Evolutionary conservation across 2,113 vertebrate genomes (phyloP), one percentile per base, ranked within the genome.

Genomic region (Tachysurus vachellii): DNA sequence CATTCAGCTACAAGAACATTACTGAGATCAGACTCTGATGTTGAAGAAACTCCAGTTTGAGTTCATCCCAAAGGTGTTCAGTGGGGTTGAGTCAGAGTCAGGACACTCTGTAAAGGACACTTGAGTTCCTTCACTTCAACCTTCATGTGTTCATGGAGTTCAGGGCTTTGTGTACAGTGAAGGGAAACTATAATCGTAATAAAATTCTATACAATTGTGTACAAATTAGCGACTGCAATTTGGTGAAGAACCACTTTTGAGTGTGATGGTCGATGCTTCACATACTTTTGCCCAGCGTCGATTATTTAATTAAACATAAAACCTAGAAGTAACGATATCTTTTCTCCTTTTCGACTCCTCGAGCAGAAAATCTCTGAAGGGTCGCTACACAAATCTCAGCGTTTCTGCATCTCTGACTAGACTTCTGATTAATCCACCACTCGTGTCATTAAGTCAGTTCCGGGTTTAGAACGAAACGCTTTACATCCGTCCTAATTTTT

Each of bases 381-480:
- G 28, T 17, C 42, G 8, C 71, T 23, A 47, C 19, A 21, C 36
- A 7, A 21, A 21, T 23, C 44, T 4, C 71, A 47, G 8, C 21
- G 3, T 14, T 28, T 5, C 71, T 31, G n/a, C 21, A 26, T 28
- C 71, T 50, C 75, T 19, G 16, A 76, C 8, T 31, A 28, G 9
- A 79, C 53, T 56, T 53, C 10, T 56, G 53, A 57, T 31, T 56
- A 56, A 80, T 53, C 13, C 5, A 3, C 12, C 12, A 2, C 44
- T 77, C 21, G 26, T 36, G 83, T 57, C 83, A 68, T 19, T n/a
- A 88, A 83, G 47, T 82, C 62, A 76, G 23, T 9, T 56, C 75
- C 19, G 12, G 9, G 26, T 80, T 85, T 54, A 64, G 50, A 82
- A 61, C 47, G 11, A 57, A 11, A 16, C 44, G 75, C 13, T 61